Base-by-base conservation (phyloP, 2,797 vertebrate genomes). In the Sciaenops ocellatus region DNA sequence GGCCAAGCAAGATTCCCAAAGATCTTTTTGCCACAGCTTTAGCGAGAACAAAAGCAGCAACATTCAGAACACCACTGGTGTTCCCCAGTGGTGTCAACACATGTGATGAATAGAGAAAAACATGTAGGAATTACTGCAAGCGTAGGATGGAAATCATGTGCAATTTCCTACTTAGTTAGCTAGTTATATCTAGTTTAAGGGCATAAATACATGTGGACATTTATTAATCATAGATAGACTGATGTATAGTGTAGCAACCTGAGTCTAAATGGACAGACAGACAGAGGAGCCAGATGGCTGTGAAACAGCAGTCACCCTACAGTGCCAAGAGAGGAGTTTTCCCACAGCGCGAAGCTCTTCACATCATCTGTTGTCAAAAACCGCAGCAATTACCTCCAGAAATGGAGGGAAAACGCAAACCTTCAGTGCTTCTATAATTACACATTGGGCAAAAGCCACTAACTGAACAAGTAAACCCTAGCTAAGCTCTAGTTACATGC, bases 251-350 rank as follows among this genome's bases (percentile, higher is more conserved):
- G 38, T n/a, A 69, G 57, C 52, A 86, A 82, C 76, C 76, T 63
- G 76, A 62, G 54, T 82, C 80, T 68, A 80, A 38, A 9, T 2
- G 34, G 41, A 84, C 63, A 75, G 73, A 62, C 69, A 69, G 47
- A 77, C 69, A 83, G 69, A 78, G 55, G 69, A 78, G 78, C 79
- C 89, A 93, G 90, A 90, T 92, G 90, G 88, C 79, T 84, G 55
- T 79, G 78, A 83, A 82, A 83, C 79, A 85, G 76, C 78, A 70
- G 68, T 86, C 83, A 76, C 86, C 60, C 73, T 6, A 76, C 76
- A 76, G 82, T 64, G 74, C 76, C 69, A 85, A 84, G 67, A 79
- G 83, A 78, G 46, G 61, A 73, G 81, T 77, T 57, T 77, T 57
- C 61, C 55, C 75, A 62, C 86, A 81, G 75, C 54, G n/a, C 74